Evolutionary conservation across 2,113 vertebrate genomes (phyloP).

Genomic region (Notothenia coriiceps): DNA sequence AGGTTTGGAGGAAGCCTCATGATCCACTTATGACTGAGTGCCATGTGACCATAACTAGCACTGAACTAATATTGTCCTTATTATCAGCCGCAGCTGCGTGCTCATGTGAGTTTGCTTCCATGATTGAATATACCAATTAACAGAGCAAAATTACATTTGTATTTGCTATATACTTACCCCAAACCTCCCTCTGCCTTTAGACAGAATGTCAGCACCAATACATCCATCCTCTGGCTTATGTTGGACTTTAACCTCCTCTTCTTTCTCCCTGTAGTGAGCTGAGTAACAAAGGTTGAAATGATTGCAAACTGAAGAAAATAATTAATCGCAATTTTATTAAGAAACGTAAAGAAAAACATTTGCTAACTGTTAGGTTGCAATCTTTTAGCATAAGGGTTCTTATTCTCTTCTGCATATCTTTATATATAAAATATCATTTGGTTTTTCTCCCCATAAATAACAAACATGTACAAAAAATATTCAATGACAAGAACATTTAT

Average conservation of each 20-base stretch:
- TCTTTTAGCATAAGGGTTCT: too few species aligned
- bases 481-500: not conserved
- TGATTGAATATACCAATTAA: not conserved
- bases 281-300: not conserved
- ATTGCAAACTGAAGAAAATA: not conserved
- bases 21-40: slow-evolving; percentile 69
- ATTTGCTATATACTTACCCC: not conserved
- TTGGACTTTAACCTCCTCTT: not conserved
- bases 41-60: slow-evolving; percentile 58
- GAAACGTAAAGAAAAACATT: not conserved
- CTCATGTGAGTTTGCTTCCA: slow-evolving; percentile 8
- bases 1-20: slow-evolving; percentile 56
- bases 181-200: not conserved
- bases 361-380: not conserved
- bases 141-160: not conserved
- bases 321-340: not conserved
- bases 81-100: slow-evolving; percentile 12
- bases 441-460: not conserved
- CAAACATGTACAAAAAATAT: not conserved
- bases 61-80: slow-evolving; percentile 16
- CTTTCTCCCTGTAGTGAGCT: not conserved
- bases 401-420: not conserved
- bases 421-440: not conserved
- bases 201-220: not conserved
- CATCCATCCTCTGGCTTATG: not conserved